Evolutionary conservation across 2,113 vertebrate genomes (phyloP).

Genomic region (Macrotis lagotis): DNA sequence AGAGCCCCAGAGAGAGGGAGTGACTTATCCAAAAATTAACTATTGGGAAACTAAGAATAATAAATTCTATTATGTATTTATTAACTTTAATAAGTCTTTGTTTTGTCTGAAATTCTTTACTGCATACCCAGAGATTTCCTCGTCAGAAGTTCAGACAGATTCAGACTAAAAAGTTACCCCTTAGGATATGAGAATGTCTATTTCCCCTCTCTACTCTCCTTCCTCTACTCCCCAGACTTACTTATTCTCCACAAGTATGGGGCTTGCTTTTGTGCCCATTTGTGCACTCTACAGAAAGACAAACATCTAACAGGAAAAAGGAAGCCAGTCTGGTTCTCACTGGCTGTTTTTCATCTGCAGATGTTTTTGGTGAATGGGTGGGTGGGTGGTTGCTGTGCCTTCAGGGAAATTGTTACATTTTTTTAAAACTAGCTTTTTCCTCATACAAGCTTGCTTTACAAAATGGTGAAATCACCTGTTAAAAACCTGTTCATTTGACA

Average conservation of each 20-base stretch:
- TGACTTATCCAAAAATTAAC: neutral
- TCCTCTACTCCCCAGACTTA: neutral
- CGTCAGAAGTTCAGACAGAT: neutral
- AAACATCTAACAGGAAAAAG: conserved; percentile 2
- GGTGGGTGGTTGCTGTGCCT: neutral
- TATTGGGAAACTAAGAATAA: neutral
- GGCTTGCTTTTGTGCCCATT: neutral
- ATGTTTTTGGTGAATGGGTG: neutral
- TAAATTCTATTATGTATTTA: conserved; percentile 14
- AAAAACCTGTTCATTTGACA: conserved; percentile 43
- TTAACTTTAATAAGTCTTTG: neutral
- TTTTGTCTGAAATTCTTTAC: neutral
- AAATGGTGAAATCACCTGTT: neutral
- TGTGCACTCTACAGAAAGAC: neutral
- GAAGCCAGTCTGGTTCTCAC: neutral
- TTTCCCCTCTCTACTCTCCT: no score
- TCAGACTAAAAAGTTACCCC: neutral
- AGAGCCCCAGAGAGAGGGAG: neutral
- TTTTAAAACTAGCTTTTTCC: neutral
- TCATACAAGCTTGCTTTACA: neutral
- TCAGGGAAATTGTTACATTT: conserved; percentile 5
- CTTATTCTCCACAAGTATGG: neutral
- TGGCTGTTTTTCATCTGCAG: neutral
- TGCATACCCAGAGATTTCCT: conserved; percentile 13
- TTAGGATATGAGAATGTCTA: neutral